Evolutionary conservation across 2,113 vertebrate genomes (phyloP).

Genomic region (Silurus meridionalis): DNA sequence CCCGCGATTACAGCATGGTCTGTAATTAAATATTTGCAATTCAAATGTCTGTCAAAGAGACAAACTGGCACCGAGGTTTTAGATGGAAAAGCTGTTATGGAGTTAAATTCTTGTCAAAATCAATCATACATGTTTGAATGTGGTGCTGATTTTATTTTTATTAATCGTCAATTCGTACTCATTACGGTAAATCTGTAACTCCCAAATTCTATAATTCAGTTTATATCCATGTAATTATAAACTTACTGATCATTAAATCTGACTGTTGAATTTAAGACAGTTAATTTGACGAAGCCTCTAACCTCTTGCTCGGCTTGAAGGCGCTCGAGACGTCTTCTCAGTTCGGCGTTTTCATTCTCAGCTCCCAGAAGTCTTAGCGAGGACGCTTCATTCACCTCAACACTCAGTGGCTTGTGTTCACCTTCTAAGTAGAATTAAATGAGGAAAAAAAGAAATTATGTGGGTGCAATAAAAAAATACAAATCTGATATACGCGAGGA

Average conservation of each 20-base stretch:
- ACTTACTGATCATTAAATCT: not conserved
- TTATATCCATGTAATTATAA: not conserved
- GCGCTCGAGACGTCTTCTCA: slow-evolving; percentile 70
- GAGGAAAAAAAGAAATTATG: not conserved
- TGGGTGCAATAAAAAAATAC: too few relatives aligned
- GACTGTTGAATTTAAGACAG: not conserved
- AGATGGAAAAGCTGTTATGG: not conserved
- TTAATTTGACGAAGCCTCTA: slow-evolving; percentile 38
- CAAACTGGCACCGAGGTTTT: not conserved
- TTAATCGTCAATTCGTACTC: not conserved
- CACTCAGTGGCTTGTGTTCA: slow-evolving; percentile 72
- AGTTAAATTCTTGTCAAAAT: not conserved
- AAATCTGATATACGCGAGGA: slow-evolving; percentile 43
- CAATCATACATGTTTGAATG: not conserved
- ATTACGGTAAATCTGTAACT: not conserved
- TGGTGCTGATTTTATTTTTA: not conserved
- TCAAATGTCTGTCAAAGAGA: slow-evolving; percentile 9
- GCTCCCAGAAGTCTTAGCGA: slow-evolving; percentile 74
- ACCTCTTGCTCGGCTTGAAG: slow-evolving; percentile 73
- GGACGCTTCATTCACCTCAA: slow-evolving; percentile 75
- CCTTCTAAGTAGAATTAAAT: slow-evolving; percentile 29
- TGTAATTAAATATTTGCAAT: slow-evolving; percentile 27
- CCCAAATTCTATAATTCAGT: not conserved
- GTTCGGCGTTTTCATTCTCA: slow-evolving; percentile 75
- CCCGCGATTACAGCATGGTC: slow-evolving; percentile 8